Conservation (phyloP, 2,888 invertebrate genomes). For the Tetropium fuscum region DNA sequence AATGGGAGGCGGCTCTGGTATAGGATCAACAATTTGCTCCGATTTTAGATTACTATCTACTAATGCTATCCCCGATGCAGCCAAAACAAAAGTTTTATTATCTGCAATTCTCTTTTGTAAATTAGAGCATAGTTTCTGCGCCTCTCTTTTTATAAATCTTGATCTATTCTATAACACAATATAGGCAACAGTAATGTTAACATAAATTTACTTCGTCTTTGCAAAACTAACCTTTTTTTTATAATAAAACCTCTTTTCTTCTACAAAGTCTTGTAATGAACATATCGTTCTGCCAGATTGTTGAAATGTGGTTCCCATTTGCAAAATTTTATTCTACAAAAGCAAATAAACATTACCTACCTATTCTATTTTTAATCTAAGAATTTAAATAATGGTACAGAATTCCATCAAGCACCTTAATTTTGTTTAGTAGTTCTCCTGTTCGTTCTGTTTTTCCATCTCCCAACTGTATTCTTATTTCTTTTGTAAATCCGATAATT, state of each 20-base stretch:
- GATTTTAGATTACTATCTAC: slow-evolving; percentile 15
- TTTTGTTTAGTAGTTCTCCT: not conserved
- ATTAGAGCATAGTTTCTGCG: slow-evolving; percentile 39
- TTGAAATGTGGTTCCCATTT: slow-evolving; percentile 20
- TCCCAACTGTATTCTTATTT: slow-evolving; percentile 3
- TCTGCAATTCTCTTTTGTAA: slow-evolving; percentile 31
- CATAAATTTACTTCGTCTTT: not conserved
- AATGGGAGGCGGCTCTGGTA: slow-evolving; percentile 57
- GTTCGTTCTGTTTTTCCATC: not conserved
- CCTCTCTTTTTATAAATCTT: slow-evolving; percentile 40
- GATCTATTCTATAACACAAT: slow-evolving; percentile 28
- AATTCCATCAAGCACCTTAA: slow-evolving; percentile 3
- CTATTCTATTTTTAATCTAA: not conserved
- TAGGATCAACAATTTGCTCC: slow-evolving; percentile 34
- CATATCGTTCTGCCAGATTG: slow-evolving; percentile 21
- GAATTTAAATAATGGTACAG: not conserved
- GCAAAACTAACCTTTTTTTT: slow-evolving; percentile 29
- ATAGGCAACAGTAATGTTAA: not conserved
- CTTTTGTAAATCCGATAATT: slow-evolving; percentile 7
- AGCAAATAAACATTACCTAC: not conserved
- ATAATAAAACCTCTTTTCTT: slow-evolving; percentile 29
- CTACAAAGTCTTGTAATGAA: slow-evolving; percentile 24
- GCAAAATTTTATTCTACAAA: slow-evolving; percentile 27
- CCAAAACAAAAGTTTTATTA: slow-evolving; percentile 20
- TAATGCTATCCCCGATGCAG: slow-evolving; percentile 29